These are phyloP conservation scores for Drosophila nigritarsus DNA, from an alignment of 2,888 invertebrate genomes.

Conservation along the genomic window DNA sequence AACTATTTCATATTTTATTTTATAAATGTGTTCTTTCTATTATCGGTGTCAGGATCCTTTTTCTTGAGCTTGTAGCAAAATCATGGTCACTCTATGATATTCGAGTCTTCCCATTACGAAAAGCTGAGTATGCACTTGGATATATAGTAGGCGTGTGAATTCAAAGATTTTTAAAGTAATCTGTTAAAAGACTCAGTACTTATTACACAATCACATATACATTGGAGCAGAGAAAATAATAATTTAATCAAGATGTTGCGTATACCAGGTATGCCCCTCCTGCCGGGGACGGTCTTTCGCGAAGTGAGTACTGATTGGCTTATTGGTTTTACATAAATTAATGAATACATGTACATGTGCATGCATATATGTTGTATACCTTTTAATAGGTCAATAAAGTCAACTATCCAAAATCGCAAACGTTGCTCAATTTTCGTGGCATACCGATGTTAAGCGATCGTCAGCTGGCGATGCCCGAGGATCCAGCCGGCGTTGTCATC, in stretches of 20 bases:
- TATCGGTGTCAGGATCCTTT: not conserved
- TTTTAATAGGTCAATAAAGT: constrained; percentile 55
- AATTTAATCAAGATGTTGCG: constrained; percentile 85
- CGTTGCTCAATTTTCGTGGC: constrained; percentile 87
- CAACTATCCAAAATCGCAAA: constrained; percentile 86
- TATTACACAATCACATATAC: not conserved
- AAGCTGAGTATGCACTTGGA: not conserved
- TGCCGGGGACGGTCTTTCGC: constrained; percentile 83
- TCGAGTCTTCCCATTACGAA: not conserved
- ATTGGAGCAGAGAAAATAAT: constrained; percentile 15
- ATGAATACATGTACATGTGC: not conserved
- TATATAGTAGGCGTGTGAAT: not conserved
- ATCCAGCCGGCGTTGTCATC: constrained; percentile 84
- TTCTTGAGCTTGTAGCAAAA: not conserved
- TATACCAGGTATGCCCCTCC: constrained; percentile 89
- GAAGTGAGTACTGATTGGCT: constrained; percentile 86
- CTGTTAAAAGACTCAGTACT: not conserved
- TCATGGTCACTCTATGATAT: not conserved
- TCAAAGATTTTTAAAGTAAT: not conserved
- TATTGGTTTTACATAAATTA: not conserved
- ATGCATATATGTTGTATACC: not conserved
- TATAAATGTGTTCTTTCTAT: not conserved
- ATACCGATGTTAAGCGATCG: constrained; percentile 88
- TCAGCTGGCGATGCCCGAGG: constrained; percentile 85
- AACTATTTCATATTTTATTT: not conserved